Conservation (phyloP, 2,113 vertebrate species). For the Notechis scutatus region DNA sequence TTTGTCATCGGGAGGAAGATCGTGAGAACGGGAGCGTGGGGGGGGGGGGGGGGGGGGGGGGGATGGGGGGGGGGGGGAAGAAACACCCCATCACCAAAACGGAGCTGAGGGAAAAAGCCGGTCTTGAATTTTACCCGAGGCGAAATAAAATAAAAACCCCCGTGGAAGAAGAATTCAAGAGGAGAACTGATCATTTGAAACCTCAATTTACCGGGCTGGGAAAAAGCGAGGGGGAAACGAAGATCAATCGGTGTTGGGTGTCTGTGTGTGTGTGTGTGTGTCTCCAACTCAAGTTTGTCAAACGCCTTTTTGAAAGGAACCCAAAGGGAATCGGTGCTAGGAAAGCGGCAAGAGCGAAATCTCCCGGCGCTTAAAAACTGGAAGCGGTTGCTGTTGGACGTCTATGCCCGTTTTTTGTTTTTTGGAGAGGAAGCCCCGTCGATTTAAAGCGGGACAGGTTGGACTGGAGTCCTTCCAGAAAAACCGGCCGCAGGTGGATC, state of each 20-base stretch:
- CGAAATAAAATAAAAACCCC: neutral
- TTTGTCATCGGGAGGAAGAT: neutral
- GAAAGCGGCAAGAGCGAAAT: neutral
- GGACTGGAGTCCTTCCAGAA: neutral
- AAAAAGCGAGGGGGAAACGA: neutral
- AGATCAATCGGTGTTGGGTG: neutral
- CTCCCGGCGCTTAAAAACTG: neutral
- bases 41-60: accelerated
- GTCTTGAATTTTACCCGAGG: neutral
- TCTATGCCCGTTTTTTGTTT: too few relatives aligned
- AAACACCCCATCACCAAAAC: neutral
- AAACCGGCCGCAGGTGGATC: neutral
- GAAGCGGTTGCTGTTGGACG: neutral
- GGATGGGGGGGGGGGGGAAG: accelerated
- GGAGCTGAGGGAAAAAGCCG: neutral
- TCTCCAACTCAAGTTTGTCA: neutral
- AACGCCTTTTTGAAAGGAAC: neutral
- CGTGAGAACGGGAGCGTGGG: neutral
- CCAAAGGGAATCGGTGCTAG: neutral
- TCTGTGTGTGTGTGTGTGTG: too few relatives aligned
- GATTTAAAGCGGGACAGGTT: neutral
- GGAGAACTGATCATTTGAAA: neutral
- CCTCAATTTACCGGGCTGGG: neutral
- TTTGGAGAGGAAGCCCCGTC: neutral
- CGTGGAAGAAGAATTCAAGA: neutral